Base-by-base conservation (phyloP, 2,888 invertebrate species). In the Alloplasta piceator region DNA sequence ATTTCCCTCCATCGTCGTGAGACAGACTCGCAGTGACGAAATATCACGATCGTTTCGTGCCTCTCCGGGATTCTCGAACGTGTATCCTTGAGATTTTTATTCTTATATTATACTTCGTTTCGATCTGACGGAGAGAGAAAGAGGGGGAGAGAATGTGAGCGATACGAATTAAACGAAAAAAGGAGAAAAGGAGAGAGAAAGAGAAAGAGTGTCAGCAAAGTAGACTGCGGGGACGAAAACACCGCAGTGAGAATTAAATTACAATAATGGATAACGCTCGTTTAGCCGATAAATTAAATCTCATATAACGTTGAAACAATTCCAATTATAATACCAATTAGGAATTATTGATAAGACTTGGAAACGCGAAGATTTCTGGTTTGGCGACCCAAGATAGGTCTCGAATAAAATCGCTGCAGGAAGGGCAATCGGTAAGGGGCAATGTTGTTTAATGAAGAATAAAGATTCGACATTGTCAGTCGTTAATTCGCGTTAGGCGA, bases 261-360 rank as follows among this genome's bases (percentile, higher is more conserved):
- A 80, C 77, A 73, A 80, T 80, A 77, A 80, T 77, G 77, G 80
- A 80, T 80, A 77, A 73, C 72, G 46, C 58, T 48, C 61, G 76
- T 77, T 80, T 72, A 63, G 77, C 61, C 68, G 67, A 80, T 80
- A 77, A 80, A 77, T 80, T 76, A 71, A 67, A 61, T 36, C 6
- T 14, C 52, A 12, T 14, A 12, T 6, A 52, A 14, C 52, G 14
- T 52, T n/a, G 6, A 46, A 72, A 80, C 72, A 80, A 80, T 80
- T 80, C 80, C 80, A 80, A 80, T 80, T 80, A 80, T 76, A 80
- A 80, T 76, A 72, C 80, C 76, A 80, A 76, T 72, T 80, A 76
- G 76, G 71, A 72, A 80, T 70, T 72, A 80, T 76, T 76, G 67
- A 80, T 80, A 72, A 56, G 58, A 46, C 36, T 48, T 58, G 43